Evolutionary conservation across 2,797 vertebrate species (phyloP).

Genomic region (Chelon labrosus): DNA sequence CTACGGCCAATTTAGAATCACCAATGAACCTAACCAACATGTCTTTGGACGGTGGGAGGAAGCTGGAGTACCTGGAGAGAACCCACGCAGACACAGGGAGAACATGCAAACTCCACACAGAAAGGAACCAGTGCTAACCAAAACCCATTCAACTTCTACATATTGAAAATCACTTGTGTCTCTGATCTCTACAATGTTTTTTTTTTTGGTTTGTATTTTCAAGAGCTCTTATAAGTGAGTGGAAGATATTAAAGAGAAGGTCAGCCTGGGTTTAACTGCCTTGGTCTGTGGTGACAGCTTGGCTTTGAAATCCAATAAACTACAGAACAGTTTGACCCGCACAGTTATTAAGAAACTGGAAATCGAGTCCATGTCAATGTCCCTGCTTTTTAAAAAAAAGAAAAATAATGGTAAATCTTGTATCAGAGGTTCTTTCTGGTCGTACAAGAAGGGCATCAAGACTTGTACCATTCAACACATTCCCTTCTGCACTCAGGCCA

Average conservation of each 20-base stretch:
- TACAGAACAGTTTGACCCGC: not conserved
- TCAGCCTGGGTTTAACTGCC: not conserved
- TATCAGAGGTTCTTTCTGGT: not conserved
- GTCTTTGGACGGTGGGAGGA: no score
- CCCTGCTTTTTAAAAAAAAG: not conserved
- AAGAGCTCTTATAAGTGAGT: not conserved
- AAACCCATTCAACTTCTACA: not conserved
- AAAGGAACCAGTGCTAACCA: no score
- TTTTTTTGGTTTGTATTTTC: not conserved
- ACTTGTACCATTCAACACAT: rapidly evolving
- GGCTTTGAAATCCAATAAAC: not conserved
- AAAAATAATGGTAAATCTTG: not conserved
- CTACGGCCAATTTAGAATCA: no score
- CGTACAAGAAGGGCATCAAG: not conserved
- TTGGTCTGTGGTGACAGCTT: not conserved
- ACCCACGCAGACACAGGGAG: no score
- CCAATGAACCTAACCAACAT: no score
- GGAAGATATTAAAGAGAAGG: not conserved
- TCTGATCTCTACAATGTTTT: not conserved
- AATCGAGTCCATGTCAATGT: not conserved
- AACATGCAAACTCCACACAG: no score
- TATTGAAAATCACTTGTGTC: not conserved
- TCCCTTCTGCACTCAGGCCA: not conserved
- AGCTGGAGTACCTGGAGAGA: no score
- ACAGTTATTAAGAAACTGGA: not conserved